A percentile compares a stretch with the other conserved stretches of the same genome.
Conservation (phyloP, 2,888 invertebrate species). For the Galerucella nymphaeae region DNA sequence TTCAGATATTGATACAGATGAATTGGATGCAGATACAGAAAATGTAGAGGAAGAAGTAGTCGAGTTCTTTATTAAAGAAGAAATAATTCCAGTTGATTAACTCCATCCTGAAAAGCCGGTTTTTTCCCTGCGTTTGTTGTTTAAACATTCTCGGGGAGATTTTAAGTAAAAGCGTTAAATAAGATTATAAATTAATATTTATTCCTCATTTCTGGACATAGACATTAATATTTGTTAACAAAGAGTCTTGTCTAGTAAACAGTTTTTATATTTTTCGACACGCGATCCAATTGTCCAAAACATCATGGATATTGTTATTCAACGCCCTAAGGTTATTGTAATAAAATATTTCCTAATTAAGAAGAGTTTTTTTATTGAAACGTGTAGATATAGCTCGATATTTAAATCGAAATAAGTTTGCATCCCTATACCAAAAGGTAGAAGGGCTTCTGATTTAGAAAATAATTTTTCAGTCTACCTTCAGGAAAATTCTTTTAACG, state of each 20-base stretch:
- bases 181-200: conserved; percentile 17
- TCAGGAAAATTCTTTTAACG: too few species aligned
- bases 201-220: conserved; percentile 24
- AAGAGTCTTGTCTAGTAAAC: conserved; percentile 29
- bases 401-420: too few species aligned
- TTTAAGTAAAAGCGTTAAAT: conserved; percentile 21
- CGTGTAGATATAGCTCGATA: too few species aligned
- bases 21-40: conserved; percentile 83
- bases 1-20: conserved; percentile 94
- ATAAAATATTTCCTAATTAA: conserved; percentile 39
- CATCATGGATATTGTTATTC: conserved; percentile 31
- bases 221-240: conserved; percentile 29
- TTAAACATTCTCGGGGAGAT: conserved; percentile 32
- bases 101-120: conserved; percentile 45
- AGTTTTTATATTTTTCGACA: conserved; percentile 38
- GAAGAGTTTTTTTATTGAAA: neutral
- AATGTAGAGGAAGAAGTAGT: conserved; percentile 95
- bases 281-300: conserved; percentile 27
- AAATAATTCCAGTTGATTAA: conserved; percentile 84
- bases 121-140: conserved; percentile 43
- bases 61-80: conserved; percentile 98
- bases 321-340: conserved; percentile 32
- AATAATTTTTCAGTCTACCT: too few species aligned
- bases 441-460: too few species aligned
- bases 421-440: too few species aligned